Evolutionary conservation across 2,113 vertebrate species (phyloP).

Genomic region (Petroica traversi): DNA sequence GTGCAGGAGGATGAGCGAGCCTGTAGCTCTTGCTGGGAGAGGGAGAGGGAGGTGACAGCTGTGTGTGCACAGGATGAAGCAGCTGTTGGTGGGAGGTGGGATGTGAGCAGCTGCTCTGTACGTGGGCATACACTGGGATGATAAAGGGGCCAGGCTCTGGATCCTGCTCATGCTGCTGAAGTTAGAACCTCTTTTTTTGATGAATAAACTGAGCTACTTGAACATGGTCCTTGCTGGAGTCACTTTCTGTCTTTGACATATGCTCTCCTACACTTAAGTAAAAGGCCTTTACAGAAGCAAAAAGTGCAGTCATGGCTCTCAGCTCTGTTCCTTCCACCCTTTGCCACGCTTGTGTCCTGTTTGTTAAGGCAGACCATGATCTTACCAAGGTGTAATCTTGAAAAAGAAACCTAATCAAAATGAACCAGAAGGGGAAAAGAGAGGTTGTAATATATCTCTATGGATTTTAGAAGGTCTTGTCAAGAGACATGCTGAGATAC

Average conservation of each 20-base stretch:
- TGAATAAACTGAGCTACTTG: not conserved
- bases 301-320: not conserved
- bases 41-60: not conserved
- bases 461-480: not conserved
- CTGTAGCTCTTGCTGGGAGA: not conserved
- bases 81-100: not conserved
- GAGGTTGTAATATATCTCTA: not conserved
- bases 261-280: not conserved
- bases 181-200: not conserved
- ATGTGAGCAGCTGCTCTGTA: not conserved
- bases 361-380: not conserved
- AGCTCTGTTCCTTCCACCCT: not conserved
- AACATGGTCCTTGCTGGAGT: not conserved
- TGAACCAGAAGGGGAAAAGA: not conserved
- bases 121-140: rapidly evolving
- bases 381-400: not conserved
- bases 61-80: not conserved
- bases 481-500: not conserved
- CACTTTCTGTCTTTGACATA: not conserved
- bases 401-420: not conserved
- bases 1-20: not conserved
- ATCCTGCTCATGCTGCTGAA: not conserved
- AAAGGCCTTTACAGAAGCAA: not conserved
- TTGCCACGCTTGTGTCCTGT: not conserved
- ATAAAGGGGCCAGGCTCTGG: not conserved